These are phyloP conservation scores for Lepidotrigona ventralis DNA, from an alignment of 1,140 invertebrate genomes.

Conservation along the genomic window DNA sequence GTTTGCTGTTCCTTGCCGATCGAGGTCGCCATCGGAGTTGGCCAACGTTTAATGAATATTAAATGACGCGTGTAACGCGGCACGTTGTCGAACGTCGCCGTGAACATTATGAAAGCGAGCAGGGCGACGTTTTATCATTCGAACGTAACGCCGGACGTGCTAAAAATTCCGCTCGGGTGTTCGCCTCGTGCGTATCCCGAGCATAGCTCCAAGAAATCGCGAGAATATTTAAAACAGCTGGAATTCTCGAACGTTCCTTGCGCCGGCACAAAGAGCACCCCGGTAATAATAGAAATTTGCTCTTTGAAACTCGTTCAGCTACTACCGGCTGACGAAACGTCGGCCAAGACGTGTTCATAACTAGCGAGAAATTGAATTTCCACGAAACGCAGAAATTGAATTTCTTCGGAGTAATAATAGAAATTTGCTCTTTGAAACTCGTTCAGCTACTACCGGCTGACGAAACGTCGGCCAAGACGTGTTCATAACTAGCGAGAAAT, in stretches of 20 bases:
- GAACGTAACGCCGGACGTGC: constrained; percentile 14
- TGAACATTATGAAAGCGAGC: background rate
- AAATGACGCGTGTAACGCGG: constrained; percentile 10
- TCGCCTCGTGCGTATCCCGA: background rate
- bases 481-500: background rate
- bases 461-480: background rate
- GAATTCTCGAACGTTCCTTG: background rate
- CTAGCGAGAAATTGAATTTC: background rate
- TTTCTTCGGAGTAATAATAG: constrained; percentile 7
- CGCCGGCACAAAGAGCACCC: background rate
- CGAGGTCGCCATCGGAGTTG: background rate
- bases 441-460: background rate
- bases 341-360: background rate
- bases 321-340: background rate
- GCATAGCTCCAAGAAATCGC: constrained; percentile 9
- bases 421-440: constrained; percentile 18
- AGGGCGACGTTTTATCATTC: constrained; percentile 15
- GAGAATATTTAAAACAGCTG: constrained; percentile 23
- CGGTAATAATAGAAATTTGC: constrained; percentile 5
- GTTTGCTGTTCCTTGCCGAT: background rate
- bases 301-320: constrained; percentile 7
- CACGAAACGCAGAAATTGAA: background rate
- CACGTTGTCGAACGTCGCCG: background rate
- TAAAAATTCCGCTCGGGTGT: constrained; percentile 1
- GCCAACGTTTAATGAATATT: constrained; percentile 13